These are phyloP conservation scores for Ellobium chinense DNA, from an alignment of 2,888 invertebrate species.

Conservation along the genomic window DNA sequence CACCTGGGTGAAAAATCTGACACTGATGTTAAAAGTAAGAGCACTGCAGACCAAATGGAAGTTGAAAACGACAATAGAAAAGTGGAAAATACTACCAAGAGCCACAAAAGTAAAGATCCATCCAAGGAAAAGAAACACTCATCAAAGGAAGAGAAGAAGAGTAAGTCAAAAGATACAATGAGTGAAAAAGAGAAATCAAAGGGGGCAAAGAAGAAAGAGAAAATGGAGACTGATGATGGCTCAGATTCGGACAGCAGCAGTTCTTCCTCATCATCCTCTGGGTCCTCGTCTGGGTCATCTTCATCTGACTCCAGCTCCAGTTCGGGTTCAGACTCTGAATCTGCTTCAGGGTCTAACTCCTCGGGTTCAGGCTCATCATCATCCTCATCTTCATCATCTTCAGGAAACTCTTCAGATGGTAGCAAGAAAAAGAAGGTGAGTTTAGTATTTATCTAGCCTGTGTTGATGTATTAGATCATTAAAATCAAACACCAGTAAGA, in stretches of 20 bases:
- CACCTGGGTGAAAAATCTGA: background rate
- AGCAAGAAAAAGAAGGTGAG: constrained; percentile 17
- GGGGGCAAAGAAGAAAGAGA: constrained; percentile 28
- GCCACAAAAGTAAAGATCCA: background rate
- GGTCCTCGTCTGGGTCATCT: background rate
- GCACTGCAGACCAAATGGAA: background rate
- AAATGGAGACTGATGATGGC: constrained; percentile 37
- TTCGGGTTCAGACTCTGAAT: constrained; percentile 47
- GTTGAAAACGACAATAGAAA: background rate
- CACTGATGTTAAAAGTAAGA: background rate
- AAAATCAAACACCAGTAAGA: too few relatives aligned
- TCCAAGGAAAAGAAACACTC: background rate
- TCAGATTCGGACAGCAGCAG: constrained; percentile 28
- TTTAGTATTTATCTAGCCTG: background rate
- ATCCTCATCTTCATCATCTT: constrained; percentile 43
- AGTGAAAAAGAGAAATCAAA: constrained; percentile 13
- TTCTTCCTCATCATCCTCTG: constrained; percentile 24
- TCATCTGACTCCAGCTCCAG: constrained; percentile 34
- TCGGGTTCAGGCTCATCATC: constrained; percentile 30
- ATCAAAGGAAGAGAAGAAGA: constrained; percentile 30
- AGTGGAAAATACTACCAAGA: background rate
- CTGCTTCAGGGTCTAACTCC: constrained; percentile 35
- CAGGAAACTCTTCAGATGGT: constrained; percentile 28
- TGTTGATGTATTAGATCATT: too few relatives aligned
- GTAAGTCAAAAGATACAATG: constrained; percentile 21